phyloP scores from a whole-genome alignment of 2,797 vertebrate species.

The Psittacula derbiana region DNA sequence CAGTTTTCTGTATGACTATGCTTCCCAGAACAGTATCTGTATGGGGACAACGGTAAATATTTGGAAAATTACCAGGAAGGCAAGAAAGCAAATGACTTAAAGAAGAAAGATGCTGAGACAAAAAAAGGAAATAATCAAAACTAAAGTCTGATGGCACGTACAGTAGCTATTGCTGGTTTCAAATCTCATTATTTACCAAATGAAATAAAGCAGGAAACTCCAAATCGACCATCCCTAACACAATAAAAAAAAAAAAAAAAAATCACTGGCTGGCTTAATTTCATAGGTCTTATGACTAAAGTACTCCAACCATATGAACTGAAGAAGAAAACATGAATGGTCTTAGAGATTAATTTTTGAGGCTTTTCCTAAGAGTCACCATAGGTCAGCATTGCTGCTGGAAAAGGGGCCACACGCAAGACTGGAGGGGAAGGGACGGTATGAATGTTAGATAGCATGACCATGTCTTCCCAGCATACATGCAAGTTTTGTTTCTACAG shows the following conservation, averaged over 20 bases:
- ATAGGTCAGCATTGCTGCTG: not conserved
- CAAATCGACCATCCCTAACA: not conserved
- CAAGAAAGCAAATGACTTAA: not conserved
- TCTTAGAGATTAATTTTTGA: not conserved
- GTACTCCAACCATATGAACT: not conserved
- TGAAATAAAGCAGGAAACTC: not conserved
- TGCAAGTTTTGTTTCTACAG: not conserved
- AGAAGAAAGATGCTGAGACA: not conserved
- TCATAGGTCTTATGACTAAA: not conserved
- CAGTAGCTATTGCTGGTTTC: not conserved
- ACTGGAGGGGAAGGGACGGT: not conserved
- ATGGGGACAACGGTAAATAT: not conserved
- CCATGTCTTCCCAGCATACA: not conserved
- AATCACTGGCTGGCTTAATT: not conserved
- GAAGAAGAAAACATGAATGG: not conserved
- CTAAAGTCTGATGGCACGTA: not conserved
- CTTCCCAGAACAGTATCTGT: not conserved
- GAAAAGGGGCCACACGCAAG: fast-evolving
- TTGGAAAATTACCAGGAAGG: slow-evolving; percentile 15
- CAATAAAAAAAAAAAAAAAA: not conserved
- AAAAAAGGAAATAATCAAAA: not conserved
- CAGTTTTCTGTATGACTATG: not conserved
- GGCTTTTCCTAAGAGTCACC: not conserved
- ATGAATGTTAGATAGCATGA: fast-evolving
- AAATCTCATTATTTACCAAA: not conserved